Percentiles rank a stretch among this genome's conserved stretches.
These are phyloP conservation scores for Sinelater perroti DNA, from an alignment of 2,888 invertebrate species.

Conservation along the genomic window DNA sequence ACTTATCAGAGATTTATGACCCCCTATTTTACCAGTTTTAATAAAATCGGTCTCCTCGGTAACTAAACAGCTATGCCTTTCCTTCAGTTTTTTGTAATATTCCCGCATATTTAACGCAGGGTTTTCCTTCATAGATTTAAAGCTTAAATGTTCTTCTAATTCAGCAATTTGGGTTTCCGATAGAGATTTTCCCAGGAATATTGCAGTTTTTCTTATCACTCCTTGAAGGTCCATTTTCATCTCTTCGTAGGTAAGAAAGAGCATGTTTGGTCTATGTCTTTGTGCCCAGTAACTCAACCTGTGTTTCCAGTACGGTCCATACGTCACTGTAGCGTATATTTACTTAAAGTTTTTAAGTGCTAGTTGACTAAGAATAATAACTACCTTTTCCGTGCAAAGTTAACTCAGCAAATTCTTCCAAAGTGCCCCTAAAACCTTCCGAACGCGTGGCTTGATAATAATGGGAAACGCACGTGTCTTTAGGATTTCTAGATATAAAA, in stretches of 20 bases:
- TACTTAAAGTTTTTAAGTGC: too few relatives aligned
- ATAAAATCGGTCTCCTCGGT: too few relatives aligned
- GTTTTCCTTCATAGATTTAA: not conserved
- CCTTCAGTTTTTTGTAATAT: too few relatives aligned
- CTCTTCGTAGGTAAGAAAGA: not conserved
- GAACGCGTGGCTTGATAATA: constrained; percentile 81
- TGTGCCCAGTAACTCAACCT: not conserved
- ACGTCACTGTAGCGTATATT: too few relatives aligned
- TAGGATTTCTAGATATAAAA: constrained; percentile 90
- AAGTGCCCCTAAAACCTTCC: constrained; percentile 65
- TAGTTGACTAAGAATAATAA: too few relatives aligned
- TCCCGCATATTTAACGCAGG: not conserved
- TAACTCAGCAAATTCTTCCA: constrained; percentile 79
- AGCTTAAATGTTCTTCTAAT: not conserved
- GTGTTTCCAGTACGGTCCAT: not conserved
- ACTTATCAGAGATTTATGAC: too few relatives aligned
- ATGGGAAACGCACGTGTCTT: constrained; percentile 88
- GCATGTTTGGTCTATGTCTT: not conserved
- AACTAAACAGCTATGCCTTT: too few relatives aligned
- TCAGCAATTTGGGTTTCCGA: not conserved
- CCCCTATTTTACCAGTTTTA: too few relatives aligned
- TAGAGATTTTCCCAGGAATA: not conserved
- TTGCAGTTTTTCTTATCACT: not conserved
- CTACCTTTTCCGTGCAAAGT: constrained; percentile 69
- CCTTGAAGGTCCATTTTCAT: not conserved